Conservation (phyloP, 2,113 vertebrate genomes). For the Pomatostomus ruficeps region DNA sequence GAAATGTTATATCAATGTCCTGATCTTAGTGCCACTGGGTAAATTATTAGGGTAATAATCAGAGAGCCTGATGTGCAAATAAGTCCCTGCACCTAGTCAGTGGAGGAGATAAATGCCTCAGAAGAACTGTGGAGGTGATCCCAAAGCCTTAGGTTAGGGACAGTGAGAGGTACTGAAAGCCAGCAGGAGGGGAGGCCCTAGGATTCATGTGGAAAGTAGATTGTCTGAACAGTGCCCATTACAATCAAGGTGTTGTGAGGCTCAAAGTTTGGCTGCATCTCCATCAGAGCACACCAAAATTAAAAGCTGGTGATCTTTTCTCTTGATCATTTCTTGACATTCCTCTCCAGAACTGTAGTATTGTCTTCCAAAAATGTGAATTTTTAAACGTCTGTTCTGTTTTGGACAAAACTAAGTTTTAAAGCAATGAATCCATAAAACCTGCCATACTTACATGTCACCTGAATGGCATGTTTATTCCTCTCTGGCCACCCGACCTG, state of each 20-base stretch:
- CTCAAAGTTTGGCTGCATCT: neutral
- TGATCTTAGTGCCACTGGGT: neutral
- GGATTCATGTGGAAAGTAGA: neutral
- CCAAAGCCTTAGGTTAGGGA: neutral
- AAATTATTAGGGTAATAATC: neutral
- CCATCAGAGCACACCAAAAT: neutral
- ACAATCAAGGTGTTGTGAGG: neutral
- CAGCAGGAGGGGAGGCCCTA: neutral
- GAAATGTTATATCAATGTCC: neutral
- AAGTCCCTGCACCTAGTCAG: neutral
- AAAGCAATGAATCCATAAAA: neutral
- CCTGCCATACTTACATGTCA: neutral
- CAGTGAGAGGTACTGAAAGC: neutral
- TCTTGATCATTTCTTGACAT: neutral
- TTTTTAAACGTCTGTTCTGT: neutral
- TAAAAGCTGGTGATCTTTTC: neutral
- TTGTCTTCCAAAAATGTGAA: neutral
- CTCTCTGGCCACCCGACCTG: accelerated
- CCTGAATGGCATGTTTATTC: neutral
- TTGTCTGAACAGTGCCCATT: neutral
- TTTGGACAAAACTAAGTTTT: neutral
- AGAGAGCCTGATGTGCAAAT: neutral
- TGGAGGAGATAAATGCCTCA: neutral
- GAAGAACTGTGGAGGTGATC: accelerated
- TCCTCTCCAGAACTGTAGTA: neutral